Base-by-base conservation (phyloP, 2,888 invertebrate species). In the Ectobius pallidus region DNA sequence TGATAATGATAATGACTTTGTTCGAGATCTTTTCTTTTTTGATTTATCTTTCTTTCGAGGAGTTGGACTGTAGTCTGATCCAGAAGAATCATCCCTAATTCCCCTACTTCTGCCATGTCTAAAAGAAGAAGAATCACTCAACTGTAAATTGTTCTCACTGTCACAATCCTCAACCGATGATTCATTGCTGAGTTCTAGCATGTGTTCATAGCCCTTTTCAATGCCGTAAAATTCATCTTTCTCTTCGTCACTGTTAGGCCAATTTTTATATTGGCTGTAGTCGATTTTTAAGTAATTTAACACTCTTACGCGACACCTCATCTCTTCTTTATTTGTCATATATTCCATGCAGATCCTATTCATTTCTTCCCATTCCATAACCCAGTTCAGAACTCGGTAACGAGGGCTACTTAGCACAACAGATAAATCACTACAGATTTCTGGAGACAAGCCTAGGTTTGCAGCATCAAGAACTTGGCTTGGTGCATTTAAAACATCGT, bases 241-340 rank as follows among this genome's bases (percentile, higher is more conserved):
- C 14, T 87, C 87, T 1, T 86, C 85, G 1, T 86, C 85, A 25
- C 87, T 87, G 42, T 86, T 86, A 0, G 90, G 90, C 81, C 90
- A 85, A 63, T 90, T 88, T 77, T 88, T 87, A 79, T 89, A 91
- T 76, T 88, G 86, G 20, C 87, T 86, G 70, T 90, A 92, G 81
- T 92, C 92, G 42, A 92, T 87, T 78, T 92, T 91, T 1, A 92
- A 84, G 80, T 89, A 92, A 79, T 91, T 91, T 16, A 92, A 84
- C 80, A 92, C 92, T 0, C 90, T 91, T 49, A 89, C 89, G 20
- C 89, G 84, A 55, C 89, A 89, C 52, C 89, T 75, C 62, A 78
- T 78, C 20, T 77, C 76, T 73, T 87, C 84, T 11, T 74, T 70
- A 72, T 78, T 77, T 14, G 74, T 65, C 42, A 88, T 79, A 78